Evolutionary conservation across 2,797 vertebrate genomes (phyloP), one percentile per base, ranked within the genome.

Genomic region (Micromesistius poutassou): DNA sequence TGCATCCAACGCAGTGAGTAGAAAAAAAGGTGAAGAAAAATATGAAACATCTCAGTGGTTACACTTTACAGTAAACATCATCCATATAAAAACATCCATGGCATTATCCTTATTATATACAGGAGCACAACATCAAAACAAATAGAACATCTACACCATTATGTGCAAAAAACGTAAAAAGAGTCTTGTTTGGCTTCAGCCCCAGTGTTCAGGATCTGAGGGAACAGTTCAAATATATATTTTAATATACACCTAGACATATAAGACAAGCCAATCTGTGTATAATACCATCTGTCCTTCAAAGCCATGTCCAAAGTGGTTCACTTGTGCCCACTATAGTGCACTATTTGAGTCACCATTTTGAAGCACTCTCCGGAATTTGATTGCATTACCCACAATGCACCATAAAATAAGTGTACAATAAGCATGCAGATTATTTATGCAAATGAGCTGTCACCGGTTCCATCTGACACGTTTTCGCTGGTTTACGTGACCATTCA

Each of bases 101-200:
- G 19, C 55, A 62, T n/a, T 25, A 62, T 62, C 55, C 55, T 4
- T 62, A 62, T 28, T 68, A 68, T 68, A 68, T 62, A 62, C 55
- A 62, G 55, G n/a, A 62, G 55, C 55, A 62, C n/a, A 62, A 71
- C 31, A 72, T 16, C 25, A 72, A 74, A 75, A 5, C 85, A 89
- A 86, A 90, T 90, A 91, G 86, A 83, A 83, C 74, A 79, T 5
- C 55, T 78, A 89, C 77, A 91, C 70, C 82, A 36, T 82, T 81
- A 87, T 90, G 42, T 89, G 91, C 89, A 91, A 77, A 77, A 72
- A 4, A n/a, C n/a, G n/a, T n/a, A n/a, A n/a, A 22, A 72, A 80
- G 55, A 77, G 28, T 80, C 50, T 1, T 70, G 76, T 75, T 0
- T 74, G 22, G 46, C 79, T 80, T 87, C 79, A 87, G 79, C 82